Percentiles rank a stretch among this genome's conserved stretches.
These are phyloP conservation scores for Meghimatium bilineatum DNA, from an alignment of 2,888 invertebrate genomes.

Conservation along the genomic window DNA sequence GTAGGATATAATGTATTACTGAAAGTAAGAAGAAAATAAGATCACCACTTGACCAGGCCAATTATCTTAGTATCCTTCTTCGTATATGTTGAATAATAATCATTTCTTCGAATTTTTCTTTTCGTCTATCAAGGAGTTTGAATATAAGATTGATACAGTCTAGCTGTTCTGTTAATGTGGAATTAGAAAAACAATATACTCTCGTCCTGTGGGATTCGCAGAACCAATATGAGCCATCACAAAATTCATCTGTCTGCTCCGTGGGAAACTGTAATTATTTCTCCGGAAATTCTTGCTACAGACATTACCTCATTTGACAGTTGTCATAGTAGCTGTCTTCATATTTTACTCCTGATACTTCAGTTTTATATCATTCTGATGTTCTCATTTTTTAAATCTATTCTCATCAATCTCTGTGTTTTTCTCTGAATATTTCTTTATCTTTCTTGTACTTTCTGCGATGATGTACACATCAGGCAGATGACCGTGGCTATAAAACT, in stretches of 20 bases:
- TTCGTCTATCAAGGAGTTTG: constrained; percentile 3
- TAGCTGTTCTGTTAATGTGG: background rate
- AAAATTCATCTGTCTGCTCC: constrained; percentile 1
- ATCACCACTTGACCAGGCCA: too few relatives aligned
- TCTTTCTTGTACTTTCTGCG: too few relatives aligned
- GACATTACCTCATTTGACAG: background rate
- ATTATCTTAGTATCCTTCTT: too few relatives aligned
- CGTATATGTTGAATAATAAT: background rate
- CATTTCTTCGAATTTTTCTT: background rate
- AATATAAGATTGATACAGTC: background rate
- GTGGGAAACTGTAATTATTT: background rate
- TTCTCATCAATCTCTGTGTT: background rate
- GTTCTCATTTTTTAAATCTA: background rate
- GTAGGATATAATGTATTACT: background rate
- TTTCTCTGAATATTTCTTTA: background rate
- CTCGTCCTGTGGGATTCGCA: background rate
- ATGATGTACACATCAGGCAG: too few relatives aligned
- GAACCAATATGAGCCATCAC: background rate
- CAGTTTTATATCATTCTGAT: background rate
- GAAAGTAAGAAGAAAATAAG: background rate
- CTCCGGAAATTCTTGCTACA: background rate
- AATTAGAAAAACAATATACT: background rate
- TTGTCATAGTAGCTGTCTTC: background rate
- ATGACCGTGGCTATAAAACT: too few relatives aligned
- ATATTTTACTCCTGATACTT: background rate